Percentiles rank a stretch among this genome's conserved stretches.
These are phyloP conservation scores for Pantherophis vulpinus DNA, from an alignment of 2,797 vertebrate genomes.

Conservation along the genomic window DNA sequence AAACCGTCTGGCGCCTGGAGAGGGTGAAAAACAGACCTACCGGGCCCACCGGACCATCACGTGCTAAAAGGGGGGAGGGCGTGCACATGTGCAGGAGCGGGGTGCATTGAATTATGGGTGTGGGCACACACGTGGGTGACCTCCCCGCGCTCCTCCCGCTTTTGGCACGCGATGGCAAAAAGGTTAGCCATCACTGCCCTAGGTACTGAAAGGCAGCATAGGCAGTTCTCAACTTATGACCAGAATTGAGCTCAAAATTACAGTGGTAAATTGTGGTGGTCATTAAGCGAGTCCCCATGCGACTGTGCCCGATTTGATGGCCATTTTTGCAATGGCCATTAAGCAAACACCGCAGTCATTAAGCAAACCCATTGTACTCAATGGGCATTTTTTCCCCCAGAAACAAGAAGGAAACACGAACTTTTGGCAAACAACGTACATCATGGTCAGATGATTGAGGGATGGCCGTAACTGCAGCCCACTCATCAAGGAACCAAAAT, in stretches of 20 bases:
- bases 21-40: too few relatives aligned
- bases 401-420: background rate
- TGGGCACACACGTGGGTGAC: too few relatives aligned
- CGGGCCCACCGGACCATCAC: too few relatives aligned
- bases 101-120: too few relatives aligned
- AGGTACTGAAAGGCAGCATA: rapidly evolving
- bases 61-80: too few relatives aligned
- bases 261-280: background rate
- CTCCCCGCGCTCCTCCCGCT: too few relatives aligned
- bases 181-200: too few relatives aligned
- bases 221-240: background rate
- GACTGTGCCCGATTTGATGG: background rate
- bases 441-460: background rate
- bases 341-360: background rate
- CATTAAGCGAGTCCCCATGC: background rate
- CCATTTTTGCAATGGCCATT: background rate
- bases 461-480: background rate
- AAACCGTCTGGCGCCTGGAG: too few relatives aligned
- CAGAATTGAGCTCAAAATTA: background rate
- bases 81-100: too few relatives aligned
- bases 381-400: background rate
- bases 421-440: background rate
- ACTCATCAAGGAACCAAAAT: background rate
- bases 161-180: too few relatives aligned
- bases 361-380: background rate